Percentiles rank a stretch among this genome's conserved stretches.
phyloP scores from a whole-genome alignment of 2,888 invertebrate species.

The Coelopa pilipes region DNA sequence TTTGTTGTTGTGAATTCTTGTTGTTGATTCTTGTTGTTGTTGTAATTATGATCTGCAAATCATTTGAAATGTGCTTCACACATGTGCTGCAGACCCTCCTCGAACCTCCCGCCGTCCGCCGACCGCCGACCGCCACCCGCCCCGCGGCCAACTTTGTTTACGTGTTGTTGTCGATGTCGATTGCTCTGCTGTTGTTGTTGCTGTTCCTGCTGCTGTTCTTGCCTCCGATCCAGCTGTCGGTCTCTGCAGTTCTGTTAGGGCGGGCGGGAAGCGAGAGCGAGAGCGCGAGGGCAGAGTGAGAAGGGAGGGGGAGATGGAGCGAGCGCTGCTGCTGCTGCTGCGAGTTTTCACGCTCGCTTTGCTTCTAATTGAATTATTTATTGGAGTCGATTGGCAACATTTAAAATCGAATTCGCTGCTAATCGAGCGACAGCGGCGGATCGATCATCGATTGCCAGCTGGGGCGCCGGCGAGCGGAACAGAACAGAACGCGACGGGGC shows the following conservation, averaged over 20 bases:
- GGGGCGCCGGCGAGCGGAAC: neutral
- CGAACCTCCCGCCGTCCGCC: neutral
- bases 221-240: too few species aligned
- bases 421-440: neutral
- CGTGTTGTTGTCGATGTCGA: neutral
- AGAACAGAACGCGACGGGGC: too few species aligned
- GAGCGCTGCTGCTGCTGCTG: neutral
- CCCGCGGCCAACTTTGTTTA: neutral
- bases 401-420: conserved; percentile 10
- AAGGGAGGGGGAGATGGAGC: neutral
- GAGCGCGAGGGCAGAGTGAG: neutral
- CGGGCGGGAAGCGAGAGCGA: too few species aligned
- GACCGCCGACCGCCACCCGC: neutral
- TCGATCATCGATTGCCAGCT: too few species aligned
- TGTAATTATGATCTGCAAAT: conserved; percentile 8
- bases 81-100: conserved; percentile 5
- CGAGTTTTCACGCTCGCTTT: conserved; percentile 6
- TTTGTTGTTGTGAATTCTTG: too few species aligned
- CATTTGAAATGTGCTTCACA: conserved; percentile 16
- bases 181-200: neutral
- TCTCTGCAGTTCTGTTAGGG: too few species aligned
- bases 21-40: conserved; percentile 9
- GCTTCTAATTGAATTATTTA: conserved; percentile 23
- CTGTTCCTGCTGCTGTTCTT: too few species aligned
- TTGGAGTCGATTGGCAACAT: conserved; percentile 8